Percentiles rank a stretch among this genome's conserved stretches.
These are phyloP conservation scores for Pseudococcus longispinus DNA, from an alignment of 2,888 invertebrate genomes.

Conservation along the genomic window DNA sequence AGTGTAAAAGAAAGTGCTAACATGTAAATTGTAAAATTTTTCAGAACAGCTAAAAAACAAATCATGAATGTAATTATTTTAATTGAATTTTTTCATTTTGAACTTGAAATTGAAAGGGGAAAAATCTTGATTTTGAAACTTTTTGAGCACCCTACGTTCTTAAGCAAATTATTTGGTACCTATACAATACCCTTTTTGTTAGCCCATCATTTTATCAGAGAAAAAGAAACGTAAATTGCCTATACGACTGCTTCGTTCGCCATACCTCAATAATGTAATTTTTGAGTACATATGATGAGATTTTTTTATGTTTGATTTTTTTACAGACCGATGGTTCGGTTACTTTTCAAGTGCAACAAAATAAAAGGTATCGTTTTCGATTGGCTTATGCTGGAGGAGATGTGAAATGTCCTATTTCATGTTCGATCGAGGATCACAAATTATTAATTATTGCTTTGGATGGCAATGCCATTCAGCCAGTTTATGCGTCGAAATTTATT, in stretches of 20 bases:
- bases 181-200: no score
- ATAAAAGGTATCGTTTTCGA: constrained; percentile 54
- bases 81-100: no score
- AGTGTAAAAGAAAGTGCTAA: no score
- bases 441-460: constrained; percentile 75
- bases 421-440: constrained; percentile 72
- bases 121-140: no score
- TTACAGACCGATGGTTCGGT: not conserved
- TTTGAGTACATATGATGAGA: not conserved
- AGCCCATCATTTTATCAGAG: not conserved
- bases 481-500: not conserved
- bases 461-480: constrained; percentile 71
- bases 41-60: no score
- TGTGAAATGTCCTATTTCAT: constrained; percentile 71
- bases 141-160: no score
- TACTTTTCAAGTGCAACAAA: not conserved
- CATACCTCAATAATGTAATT: not conserved
- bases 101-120: no score
- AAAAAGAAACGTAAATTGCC: not conserved
- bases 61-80: no score
- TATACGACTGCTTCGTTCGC: not conserved
- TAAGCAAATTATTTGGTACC: no score
- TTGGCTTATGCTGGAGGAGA: constrained; percentile 59
- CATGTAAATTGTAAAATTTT: no score
- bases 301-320: not conserved